Evolutionary conservation across 2,797 vertebrate species (phyloP).

Genomic region (Falco berigora): DNA sequence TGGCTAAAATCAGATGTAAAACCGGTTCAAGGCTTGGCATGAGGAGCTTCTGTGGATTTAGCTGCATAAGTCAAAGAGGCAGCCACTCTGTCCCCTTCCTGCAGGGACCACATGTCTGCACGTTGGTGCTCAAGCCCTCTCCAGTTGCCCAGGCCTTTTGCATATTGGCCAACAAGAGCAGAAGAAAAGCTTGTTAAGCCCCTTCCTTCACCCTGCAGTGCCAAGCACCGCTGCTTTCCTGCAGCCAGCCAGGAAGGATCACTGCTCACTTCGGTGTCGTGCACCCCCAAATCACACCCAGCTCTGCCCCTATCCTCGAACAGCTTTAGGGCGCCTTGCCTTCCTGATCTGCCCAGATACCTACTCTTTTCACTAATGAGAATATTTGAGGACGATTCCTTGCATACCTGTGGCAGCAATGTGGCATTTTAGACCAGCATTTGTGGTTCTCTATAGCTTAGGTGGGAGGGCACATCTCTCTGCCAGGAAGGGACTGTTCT

Average conservation of each 20-base stretch:
- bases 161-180: not conserved
- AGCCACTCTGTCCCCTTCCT: not conserved
- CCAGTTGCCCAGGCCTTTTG: not conserved
- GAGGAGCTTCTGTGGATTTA: not conserved
- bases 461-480: not conserved
- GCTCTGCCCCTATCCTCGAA: not conserved
- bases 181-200: not conserved
- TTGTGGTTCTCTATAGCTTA: not conserved
- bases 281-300: not conserved
- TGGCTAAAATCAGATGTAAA: not conserved
- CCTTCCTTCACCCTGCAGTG: not conserved
- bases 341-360: not conserved
- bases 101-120: not conserved
- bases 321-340: not conserved
- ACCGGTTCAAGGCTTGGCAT: not conserved
- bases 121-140: not conserved
- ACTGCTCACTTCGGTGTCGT: accelerated
- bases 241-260: not conserved
- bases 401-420: accelerated
- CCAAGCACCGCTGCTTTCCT: not conserved
- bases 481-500: not conserved
- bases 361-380: not conserved
- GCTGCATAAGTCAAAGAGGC: not conserved
- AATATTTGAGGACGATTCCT: not conserved
- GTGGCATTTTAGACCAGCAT: not conserved